phyloP scores from a whole-genome alignment of 2,888 invertebrate species.

The Pterobdella sp. region DNA sequence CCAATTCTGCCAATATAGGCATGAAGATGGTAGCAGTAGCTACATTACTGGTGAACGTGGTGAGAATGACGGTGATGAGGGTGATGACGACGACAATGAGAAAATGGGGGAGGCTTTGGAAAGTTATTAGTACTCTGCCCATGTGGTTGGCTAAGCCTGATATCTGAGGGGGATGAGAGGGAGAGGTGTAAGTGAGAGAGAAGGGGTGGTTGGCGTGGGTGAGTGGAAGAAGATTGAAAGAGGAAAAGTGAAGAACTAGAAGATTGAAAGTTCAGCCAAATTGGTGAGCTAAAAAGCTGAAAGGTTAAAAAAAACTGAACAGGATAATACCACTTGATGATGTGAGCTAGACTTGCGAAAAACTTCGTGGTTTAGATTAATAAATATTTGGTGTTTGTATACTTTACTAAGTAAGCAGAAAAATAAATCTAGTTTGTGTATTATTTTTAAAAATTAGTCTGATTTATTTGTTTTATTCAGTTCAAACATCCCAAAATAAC shows the following conservation, averaged over 20 bases:
- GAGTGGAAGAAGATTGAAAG: background rate
- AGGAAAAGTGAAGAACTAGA: background rate
- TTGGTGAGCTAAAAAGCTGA: too few relatives aligned
- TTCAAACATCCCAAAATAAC: background rate
- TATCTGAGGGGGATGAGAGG: constrained; percentile 35
- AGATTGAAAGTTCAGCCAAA: background rate
- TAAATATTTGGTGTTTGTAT: background rate
- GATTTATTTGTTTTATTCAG: too few relatives aligned
- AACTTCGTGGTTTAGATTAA: too few relatives aligned
- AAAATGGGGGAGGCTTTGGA: constrained; percentile 42
- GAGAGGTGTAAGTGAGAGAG: too few relatives aligned
- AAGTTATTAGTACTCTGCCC: constrained; percentile 41
- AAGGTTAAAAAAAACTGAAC: too few relatives aligned
- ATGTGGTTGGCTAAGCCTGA: constrained; percentile 45
- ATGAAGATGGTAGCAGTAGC: constrained; percentile 48
- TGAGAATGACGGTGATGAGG: constrained; percentile 44
- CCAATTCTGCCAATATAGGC: constrained; percentile 45
- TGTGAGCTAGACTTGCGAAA: too few relatives aligned
- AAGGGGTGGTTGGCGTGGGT: background rate
- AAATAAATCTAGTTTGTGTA: background rate
- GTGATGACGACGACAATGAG: constrained; percentile 43
- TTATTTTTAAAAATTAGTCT: too few relatives aligned
- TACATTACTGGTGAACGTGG: constrained; percentile 47
- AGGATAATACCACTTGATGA: too few relatives aligned
- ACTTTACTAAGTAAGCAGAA: background rate